phyloP scores from a whole-genome alignment of 2,888 invertebrate genomes.

The Synergus gifuensis region DNA sequence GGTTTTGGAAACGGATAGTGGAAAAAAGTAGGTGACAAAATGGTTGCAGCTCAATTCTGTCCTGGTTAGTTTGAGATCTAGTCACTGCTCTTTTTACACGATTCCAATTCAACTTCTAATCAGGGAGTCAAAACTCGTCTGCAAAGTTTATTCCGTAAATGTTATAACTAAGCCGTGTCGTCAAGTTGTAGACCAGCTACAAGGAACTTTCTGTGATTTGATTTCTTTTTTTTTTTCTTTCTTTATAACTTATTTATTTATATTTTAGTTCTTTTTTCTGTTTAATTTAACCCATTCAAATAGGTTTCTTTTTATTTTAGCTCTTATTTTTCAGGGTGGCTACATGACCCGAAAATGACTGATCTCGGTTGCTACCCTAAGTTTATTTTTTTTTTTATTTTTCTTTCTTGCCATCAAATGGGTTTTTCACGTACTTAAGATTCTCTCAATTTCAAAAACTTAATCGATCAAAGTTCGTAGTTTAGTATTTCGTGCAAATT shows the following conservation, averaged over 20 bases:
- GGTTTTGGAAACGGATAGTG: conserved; percentile 22
- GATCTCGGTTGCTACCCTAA: background rate
- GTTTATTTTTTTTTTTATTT: background rate
- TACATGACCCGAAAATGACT: background rate
- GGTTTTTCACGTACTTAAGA: conserved; percentile 15
- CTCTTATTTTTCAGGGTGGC: background rate
- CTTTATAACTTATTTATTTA: conserved; percentile 14
- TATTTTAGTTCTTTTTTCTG: background rate
- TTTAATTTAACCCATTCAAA: background rate
- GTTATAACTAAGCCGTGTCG: conserved; percentile 36
- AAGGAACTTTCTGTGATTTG: conserved; percentile 38
- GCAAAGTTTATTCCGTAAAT: conserved; percentile 36
- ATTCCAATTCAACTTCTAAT: conserved; percentile 12
- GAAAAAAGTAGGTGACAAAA: background rate
- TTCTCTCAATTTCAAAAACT: conserved; percentile 12
- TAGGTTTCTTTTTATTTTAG: background rate
- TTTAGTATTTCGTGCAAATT: conserved; percentile 5
- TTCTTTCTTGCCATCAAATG: background rate
- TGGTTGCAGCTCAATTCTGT: background rate
- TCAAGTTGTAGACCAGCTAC: conserved; percentile 19
- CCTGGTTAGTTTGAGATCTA: conserved; percentile 23
- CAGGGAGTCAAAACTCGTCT: conserved; percentile 33
- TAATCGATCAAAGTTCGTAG: conserved; percentile 29
- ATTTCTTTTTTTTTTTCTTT: conserved; percentile 21
- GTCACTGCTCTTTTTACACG: conserved; percentile 26